phyloP scores from a whole-genome alignment of 1,140 invertebrate genomes.

The Calliphora vicina region DNA sequence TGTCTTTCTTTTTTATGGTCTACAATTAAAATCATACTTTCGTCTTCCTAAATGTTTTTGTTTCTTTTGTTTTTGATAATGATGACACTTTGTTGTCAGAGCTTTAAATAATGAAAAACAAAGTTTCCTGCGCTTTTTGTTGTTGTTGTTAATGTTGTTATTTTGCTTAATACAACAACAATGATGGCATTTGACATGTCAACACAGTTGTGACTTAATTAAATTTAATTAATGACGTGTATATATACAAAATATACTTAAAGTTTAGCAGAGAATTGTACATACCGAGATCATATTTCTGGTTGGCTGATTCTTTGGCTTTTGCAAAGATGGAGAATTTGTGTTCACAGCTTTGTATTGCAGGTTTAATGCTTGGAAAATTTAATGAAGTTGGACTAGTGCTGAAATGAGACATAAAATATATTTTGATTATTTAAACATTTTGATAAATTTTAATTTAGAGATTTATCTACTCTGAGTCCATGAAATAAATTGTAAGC shows the following conservation, averaged over 20 bases:
- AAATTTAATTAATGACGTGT: not conserved
- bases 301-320: too few species aligned
- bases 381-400: too few species aligned
- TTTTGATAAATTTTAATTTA: too few species aligned
- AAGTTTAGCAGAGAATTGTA: not conserved
- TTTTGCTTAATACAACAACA: not conserved
- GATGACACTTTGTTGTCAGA: not conserved
- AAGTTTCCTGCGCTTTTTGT: not conserved
- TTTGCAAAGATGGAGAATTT: too few species aligned
- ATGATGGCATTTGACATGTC: not conserved
- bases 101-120: not conserved
- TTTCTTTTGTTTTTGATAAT: not conserved
- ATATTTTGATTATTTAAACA: too few species aligned
- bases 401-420: too few species aligned
- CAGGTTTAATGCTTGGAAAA: too few species aligned
- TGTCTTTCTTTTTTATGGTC: not conserved
- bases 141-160: not conserved
- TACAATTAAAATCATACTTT: not conserved
- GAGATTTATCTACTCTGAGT: too few species aligned
- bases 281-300: too few species aligned
- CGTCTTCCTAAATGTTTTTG: not conserved
- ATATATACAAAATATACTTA: not conserved
- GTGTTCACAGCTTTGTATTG: too few species aligned
- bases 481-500: too few species aligned
- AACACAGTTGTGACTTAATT: slow-evolving; percentile 1